Evolutionary conservation across 2,797 vertebrate species (phyloP).

Genomic region (Gadopsis bispinosus): DNA sequence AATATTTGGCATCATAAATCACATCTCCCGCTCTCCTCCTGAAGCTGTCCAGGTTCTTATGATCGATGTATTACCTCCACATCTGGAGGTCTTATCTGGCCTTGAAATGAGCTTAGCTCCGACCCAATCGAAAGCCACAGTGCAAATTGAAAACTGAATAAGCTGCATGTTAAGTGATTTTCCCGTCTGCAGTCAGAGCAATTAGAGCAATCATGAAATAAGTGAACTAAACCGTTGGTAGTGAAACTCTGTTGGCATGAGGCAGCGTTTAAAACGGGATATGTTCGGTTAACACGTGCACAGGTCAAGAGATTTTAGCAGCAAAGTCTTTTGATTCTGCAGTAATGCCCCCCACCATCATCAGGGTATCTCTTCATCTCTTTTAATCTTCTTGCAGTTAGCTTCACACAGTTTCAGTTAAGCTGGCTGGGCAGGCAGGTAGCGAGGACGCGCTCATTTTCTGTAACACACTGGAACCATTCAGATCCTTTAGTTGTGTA

Average conservation of each 20-base stretch:
- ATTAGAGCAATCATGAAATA: not conserved
- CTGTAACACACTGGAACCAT: not conserved
- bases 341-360: not conserved
- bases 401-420: not conserved
- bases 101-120: not conserved
- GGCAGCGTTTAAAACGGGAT: constrained; percentile 31
- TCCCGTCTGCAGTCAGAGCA: constrained; percentile 21
- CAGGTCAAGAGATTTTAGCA: constrained; percentile 10
- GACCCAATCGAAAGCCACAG: not conserved
- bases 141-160: not conserved
- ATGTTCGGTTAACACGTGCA: not conserved
- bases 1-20: too few species aligned
- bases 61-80: not conserved
- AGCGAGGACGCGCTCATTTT: not conserved
- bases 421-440: not conserved
- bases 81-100: not conserved
- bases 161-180: not conserved
- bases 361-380: constrained; percentile 4
- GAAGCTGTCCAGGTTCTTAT: not conserved
- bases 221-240: not conserved
- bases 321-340: not conserved
- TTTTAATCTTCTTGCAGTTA: not conserved
- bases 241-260: not conserved
- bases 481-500: not conserved
- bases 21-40: not conserved